phyloP scores from a whole-genome alignment of 2,888 invertebrate species.

The Diarsia dahlii region DNA sequence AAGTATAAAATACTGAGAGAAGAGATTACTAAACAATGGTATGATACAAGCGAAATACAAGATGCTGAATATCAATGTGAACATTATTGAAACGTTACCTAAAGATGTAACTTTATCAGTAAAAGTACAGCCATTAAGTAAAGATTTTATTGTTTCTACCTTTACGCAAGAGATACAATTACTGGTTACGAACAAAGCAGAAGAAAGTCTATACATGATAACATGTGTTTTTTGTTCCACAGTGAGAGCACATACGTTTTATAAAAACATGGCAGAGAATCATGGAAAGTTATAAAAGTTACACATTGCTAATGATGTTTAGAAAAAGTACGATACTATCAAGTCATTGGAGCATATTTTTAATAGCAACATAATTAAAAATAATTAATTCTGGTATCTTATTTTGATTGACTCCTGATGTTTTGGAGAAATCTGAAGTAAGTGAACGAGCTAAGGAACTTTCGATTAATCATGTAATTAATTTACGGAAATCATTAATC shows the following conservation, averaged over 20 bases:
- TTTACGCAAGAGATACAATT: slow-evolving; percentile 43
- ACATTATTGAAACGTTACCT: neutral
- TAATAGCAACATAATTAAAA: slow-evolving; percentile 28
- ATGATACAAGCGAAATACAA: neutral
- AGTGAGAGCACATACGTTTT: slow-evolving; percentile 56
- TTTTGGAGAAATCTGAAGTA: slow-evolving; percentile 39
- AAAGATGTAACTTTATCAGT: slow-evolving; percentile 7
- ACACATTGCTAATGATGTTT: slow-evolving; percentile 48
- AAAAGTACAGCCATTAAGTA: slow-evolving; percentile 19
- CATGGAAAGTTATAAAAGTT: slow-evolving; percentile 59
- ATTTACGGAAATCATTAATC: slow-evolving; percentile 43
- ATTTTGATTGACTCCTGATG: slow-evolving; percentile 38
- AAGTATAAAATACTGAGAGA: neutral
- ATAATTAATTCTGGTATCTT: slow-evolving; percentile 31
- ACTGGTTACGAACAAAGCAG: slow-evolving; percentile 55
- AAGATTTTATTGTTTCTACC: slow-evolving; percentile 24
- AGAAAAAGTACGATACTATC: slow-evolving; percentile 44
- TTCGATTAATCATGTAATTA: slow-evolving; percentile 42
- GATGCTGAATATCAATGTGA: neutral
- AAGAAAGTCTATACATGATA: slow-evolving; percentile 59
- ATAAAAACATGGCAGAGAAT: slow-evolving; percentile 47
- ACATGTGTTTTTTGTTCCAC: slow-evolving; percentile 48
- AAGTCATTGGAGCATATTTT: slow-evolving; percentile 34
- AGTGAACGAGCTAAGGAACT: slow-evolving; percentile 9
- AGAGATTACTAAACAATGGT: neutral